Conservation (phyloP, 2,797 vertebrate species). For the Macropodus opercularis region DNA sequence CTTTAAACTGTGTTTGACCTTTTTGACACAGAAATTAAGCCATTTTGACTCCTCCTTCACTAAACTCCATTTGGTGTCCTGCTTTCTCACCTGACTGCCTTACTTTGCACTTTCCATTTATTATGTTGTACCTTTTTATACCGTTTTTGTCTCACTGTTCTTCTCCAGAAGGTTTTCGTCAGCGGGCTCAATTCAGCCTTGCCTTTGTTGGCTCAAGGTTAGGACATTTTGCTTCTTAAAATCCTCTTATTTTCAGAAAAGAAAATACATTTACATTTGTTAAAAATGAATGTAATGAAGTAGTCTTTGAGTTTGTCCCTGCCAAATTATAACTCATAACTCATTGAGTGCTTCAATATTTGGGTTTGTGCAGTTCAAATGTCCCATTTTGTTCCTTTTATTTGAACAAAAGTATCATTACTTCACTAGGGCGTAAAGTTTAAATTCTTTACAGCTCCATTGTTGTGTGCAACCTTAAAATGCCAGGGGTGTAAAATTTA, state of each 20-base stretch:
- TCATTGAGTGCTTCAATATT: slow-evolving; percentile 6
- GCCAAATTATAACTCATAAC: slow-evolving; percentile 37
- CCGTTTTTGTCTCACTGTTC: slow-evolving; percentile 36
- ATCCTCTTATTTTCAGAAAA: slow-evolving; percentile 51
- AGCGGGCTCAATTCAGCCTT: slow-evolving; percentile 44
- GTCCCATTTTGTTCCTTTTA: slow-evolving; percentile 2
- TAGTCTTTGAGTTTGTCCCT: slow-evolving; percentile 24
- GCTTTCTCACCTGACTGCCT: slow-evolving; percentile 58
- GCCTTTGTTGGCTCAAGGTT: slow-evolving; percentile 64
- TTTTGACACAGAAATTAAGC: slow-evolving; percentile 66
- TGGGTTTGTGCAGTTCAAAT: not conserved
- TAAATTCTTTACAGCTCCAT: not conserved
- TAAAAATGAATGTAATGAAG: slow-evolving; percentile 27
- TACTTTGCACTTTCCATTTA: slow-evolving; percentile 45
- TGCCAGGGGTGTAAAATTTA: not conserved
- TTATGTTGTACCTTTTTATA: slow-evolving; percentile 40
- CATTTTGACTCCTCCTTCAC: slow-evolving; percentile 30
- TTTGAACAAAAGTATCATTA: not conserved
- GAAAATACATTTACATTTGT: slow-evolving; percentile 39
- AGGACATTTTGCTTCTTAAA: slow-evolving; percentile 47
- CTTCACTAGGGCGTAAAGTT: not conserved
- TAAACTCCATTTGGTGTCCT: slow-evolving; percentile 36
- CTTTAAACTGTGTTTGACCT: slow-evolving; percentile 44
- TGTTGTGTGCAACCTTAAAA: not conserved
- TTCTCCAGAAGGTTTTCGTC: slow-evolving; percentile 31